phyloP scores from a whole-genome alignment of 2,888 invertebrate species.

The Bruchidius siliquastri region DNA sequence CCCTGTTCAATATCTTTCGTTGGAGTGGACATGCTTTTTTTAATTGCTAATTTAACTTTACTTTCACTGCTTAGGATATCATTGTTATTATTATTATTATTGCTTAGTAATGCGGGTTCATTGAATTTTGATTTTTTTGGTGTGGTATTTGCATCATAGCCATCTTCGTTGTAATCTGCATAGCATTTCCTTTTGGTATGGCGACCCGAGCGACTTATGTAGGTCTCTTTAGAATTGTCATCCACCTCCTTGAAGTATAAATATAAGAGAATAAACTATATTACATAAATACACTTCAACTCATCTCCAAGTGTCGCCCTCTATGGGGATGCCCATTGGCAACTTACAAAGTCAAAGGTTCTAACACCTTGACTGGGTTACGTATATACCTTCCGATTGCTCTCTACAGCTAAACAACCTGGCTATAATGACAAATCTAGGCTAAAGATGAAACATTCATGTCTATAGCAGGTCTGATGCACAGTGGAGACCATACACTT shows the following conservation, averaged over 20 bases:
- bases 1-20: not conserved
- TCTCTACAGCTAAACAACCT: too few relatives aligned
- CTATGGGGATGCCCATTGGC: too few relatives aligned
- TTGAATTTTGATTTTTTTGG: not conserved
- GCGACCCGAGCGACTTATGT: not conserved
- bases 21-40: not conserved
- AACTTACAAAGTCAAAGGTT: too few relatives aligned
- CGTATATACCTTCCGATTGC: too few relatives aligned
- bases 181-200: not conserved
- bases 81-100: not conserved
- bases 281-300: too few relatives aligned
- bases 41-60: not conserved
- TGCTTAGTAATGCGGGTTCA: not conserved
- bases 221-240: not conserved
- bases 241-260: not conserved
- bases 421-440: too few relatives aligned
- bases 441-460: too few relatives aligned
- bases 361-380: too few relatives aligned
- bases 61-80: not conserved
- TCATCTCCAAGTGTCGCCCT: too few relatives aligned
- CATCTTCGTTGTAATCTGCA: not conserved
- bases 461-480: too few relatives aligned
- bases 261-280: too few relatives aligned
- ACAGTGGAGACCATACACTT: too few relatives aligned
- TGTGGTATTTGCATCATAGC: not conserved